Evolutionary conservation across 2,113 vertebrate genomes (phyloP).

Genomic region (Anolis carolinensis): DNA sequence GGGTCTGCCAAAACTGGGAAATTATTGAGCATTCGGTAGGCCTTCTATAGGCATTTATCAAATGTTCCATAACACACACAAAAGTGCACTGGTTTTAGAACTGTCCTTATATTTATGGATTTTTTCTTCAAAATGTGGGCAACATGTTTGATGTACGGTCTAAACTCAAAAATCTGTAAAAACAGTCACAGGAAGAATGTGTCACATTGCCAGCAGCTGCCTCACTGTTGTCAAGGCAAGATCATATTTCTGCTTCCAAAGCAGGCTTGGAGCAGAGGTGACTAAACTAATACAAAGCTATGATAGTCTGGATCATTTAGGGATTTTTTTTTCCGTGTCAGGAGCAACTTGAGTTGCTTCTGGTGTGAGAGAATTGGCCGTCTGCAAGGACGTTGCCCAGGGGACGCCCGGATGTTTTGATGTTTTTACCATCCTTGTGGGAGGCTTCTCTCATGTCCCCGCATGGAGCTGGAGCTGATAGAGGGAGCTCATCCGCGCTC

Average conservation of each 20-base stretch:
- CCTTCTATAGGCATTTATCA: conserved; percentile 49
- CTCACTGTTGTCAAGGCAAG: conserved; percentile 56
- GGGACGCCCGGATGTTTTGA: no score
- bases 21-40: not conserved
- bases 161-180: conserved; percentile 69
- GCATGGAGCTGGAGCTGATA: no score
- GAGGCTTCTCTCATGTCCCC: no score
- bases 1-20: not conserved
- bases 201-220: conserved; percentile 38
- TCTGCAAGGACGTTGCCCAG: no score
- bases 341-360: no score
- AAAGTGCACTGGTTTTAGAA: conserved; percentile 65
- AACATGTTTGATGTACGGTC: conserved; percentile 72
- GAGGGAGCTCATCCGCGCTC: no score
- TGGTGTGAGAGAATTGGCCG: no score
- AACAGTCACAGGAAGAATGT: conserved; percentile 49
- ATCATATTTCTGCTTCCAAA: conserved; percentile 66
- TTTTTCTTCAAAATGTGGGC: conserved; percentile 72
- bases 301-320: conserved; percentile 70
- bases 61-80: conserved; percentile 55
- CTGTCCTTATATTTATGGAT: conserved; percentile 70
- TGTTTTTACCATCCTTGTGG: no score
- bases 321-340: no score
- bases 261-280: conserved; percentile 60
- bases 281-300: conserved; percentile 65